Percentiles rank a stretch among this genome's conserved stretches.
Evolutionary conservation across 2,888 invertebrate genomes (phyloP).

Genomic region (Stenodera caucasica): DNA sequence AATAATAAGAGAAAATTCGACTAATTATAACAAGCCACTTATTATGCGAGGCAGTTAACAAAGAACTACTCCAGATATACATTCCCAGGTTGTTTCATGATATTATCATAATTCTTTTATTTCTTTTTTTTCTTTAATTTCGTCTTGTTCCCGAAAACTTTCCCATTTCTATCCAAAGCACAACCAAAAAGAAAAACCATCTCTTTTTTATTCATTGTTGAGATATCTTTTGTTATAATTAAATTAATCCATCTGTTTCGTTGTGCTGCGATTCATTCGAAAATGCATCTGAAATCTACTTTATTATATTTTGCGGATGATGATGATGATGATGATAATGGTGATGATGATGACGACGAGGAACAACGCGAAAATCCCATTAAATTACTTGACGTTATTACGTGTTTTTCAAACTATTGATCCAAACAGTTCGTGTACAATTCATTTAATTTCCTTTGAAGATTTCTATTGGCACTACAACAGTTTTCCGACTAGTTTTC

Average conservation of each 20-base stretch:
- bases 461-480: conserved; percentile 16
- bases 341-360: neutral
- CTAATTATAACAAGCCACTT: conserved; percentile 19
- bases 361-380: conserved; percentile 22
- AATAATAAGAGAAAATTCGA: conserved; percentile 19
- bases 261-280: conserved; percentile 11
- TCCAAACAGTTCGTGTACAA: conserved; percentile 15
- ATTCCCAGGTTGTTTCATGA: neutral
- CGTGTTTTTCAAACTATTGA: conserved; percentile 24
- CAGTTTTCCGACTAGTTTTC: conserved; percentile 31
- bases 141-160: neutral
- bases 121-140: too few relatives aligned
- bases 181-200: neutral
- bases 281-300: conserved; percentile 15
- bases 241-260: conserved; percentile 11
- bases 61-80: conserved; percentile 12
- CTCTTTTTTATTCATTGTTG: conserved; percentile 1
- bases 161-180: neutral
- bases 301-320: conserved; percentile 13
- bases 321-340: neutral
- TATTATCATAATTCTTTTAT: neutral
- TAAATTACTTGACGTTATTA: conserved; percentile 24
- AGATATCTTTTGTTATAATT: conserved; percentile 11
- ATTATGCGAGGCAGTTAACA: conserved; percentile 1
- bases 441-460: conserved; percentile 32